Conservation (phyloP, 2,797 vertebrate species). For the Bucorvus abyssinicus region DNA sequence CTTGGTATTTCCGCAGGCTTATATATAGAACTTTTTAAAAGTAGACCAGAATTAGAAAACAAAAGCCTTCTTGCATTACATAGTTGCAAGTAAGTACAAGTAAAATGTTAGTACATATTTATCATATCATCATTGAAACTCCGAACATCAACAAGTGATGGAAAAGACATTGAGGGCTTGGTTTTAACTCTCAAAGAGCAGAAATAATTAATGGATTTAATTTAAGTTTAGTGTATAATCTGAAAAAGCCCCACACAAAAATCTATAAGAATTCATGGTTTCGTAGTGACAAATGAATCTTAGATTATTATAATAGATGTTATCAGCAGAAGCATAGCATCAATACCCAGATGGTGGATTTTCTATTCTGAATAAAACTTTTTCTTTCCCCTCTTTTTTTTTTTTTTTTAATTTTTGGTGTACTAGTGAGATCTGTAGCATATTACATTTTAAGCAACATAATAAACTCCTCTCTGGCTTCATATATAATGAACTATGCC, state of each 20-base stretch:
- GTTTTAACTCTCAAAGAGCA: not conserved
- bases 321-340: not conserved
- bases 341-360: not conserved
- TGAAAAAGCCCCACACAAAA: not conserved
- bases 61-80: not conserved
- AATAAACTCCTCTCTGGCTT: not conserved
- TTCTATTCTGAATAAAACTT: not conserved
- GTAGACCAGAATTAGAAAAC: not conserved
- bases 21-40: not conserved
- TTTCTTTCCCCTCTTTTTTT: not conserved
- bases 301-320: not conserved
- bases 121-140: constrained; percentile 9
- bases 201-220: constrained; percentile 32
- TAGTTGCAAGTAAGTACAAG: not conserved
- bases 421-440: not conserved
- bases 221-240: not conserved
- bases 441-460: not conserved
- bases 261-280: constrained; percentile 17
- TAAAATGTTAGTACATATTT: not conserved
- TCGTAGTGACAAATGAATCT: not conserved
- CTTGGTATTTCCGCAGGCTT: not conserved
- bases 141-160: not conserved
- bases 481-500: not conserved
- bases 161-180: constrained; percentile 12
- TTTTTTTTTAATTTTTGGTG: not conserved